Base-by-base conservation (phyloP, 2,888 invertebrate species). In the Epistrophe eligans region DNA sequence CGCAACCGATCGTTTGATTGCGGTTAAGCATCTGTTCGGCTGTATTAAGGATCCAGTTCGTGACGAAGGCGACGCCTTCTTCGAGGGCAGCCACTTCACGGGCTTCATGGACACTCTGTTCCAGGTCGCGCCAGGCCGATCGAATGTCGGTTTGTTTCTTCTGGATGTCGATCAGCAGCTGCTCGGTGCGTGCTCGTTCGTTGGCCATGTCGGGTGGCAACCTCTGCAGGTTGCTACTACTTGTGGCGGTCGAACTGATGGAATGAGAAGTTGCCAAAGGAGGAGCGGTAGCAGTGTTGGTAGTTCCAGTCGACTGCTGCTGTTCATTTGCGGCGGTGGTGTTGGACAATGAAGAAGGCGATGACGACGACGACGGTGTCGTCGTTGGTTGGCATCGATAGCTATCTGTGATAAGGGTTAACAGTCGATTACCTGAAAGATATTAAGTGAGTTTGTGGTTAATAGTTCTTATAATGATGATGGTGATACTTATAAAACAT, bases 1-100 rank as follows among this genome's bases (percentile, higher is more conserved):
- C 96, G 90, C 95, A 95, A 8, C 97, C 97, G 52, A 97, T 96
- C 90, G 95, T 95, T 88, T 94, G 94, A 90, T 96, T 95, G 0
- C 95, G 94, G 89, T 95, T 95, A 66, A 97, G 93, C 92, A 96
- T 94, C 89, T 95, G 95, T 91, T 97, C 97, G 2, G 96, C 97
- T 67, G 96, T 95, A 45, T 96, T 96, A 70, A 96, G 92, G 79
- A 97, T 96, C 97, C 97, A 97, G 90, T 96, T 95, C 24, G 95
- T 95, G 45, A 97, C 96, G 92, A 95, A 94, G n/a, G 94, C 94
- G 84, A 96, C 95, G 45, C 95, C 95, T 89, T 95, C 94, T 89
- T 95, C 95, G 50, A 96, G 92, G 45, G 93, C 93, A 77, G 93
- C 93, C 85, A 95, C 93, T 90, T 95, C 95, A 91, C 95, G 95